These are phyloP conservation scores for Thera britannica DNA, from an alignment of 2,888 invertebrate genomes.

Conservation along the genomic window DNA sequence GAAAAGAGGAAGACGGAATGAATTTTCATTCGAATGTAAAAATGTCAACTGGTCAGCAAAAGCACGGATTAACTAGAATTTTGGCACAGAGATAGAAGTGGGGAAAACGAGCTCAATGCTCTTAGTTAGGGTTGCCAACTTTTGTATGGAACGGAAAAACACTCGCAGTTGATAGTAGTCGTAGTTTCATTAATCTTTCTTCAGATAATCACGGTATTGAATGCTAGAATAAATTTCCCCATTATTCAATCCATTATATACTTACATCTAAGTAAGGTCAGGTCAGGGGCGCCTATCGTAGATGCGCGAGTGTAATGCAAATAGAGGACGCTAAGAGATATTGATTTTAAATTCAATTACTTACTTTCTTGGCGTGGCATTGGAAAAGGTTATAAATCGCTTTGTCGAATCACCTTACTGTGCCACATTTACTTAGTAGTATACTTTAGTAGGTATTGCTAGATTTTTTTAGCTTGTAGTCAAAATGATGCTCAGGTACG, in stretches of 20 bases:
- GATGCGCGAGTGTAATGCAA: constrained; percentile 3
- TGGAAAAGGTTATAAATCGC: too few relatives aligned
- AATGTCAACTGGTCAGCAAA: background rate
- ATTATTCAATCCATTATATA: constrained; percentile 13
- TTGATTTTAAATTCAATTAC: constrained; percentile 1
- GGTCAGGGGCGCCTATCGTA: constrained; percentile 12
- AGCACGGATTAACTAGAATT: constrained; percentile 10
- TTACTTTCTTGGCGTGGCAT: background rate
- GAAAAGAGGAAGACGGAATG: too few relatives aligned
- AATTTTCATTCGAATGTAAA: constrained; percentile 12
- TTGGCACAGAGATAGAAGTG: constrained; percentile 12
- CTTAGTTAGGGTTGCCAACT: constrained; percentile 17
- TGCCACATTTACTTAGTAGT: too few relatives aligned
- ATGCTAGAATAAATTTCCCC: constrained; percentile 6
- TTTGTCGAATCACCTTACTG: too few relatives aligned
- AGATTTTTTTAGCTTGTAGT: too few relatives aligned
- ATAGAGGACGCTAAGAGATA: constrained; percentile 1
- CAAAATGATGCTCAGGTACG: too few relatives aligned
- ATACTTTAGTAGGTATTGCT: too few relatives aligned
- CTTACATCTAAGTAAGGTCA: constrained; percentile 18
- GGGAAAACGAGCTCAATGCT: constrained; percentile 9
- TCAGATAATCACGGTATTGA: constrained; percentile 12
- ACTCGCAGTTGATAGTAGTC: background rate
- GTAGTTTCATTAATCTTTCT: constrained; percentile 4
- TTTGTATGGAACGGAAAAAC: background rate